Evolutionary conservation across 2,888 invertebrate species (phyloP), one percentile per base, ranked within the genome.

Genomic region (Pseudococcus viburni): DNA sequence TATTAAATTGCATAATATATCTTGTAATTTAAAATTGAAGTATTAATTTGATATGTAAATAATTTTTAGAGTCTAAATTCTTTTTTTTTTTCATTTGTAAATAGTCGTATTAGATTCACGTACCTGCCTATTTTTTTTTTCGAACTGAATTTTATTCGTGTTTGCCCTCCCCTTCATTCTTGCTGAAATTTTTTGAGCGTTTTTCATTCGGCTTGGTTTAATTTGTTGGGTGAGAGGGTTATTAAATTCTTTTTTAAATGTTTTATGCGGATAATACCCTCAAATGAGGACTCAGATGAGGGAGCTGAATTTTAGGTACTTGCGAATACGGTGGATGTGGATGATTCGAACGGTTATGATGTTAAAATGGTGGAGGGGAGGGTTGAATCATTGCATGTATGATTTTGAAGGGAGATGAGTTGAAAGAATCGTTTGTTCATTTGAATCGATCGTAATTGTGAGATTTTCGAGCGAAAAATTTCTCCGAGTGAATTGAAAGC

Each of bases 31-130:
- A 55, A 55, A 55, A n/a, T n/a, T 55, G 55, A 55, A 55, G n/a
- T n/a, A n/a, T 55, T n/a, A 17, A 55, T 55, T 46, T 55, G 55
- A 55, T 55, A 68, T 68, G 68, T 68, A 68, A 68, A 68, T 68
- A 68, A 68, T 68, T 55, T n/a, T 55, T 55, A 55, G 68, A 68
- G 12, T n/a, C 5, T 55, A 15, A n/a, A 12, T 51, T 46, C 7
- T 46, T 51, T 51, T 17, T 55, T 55, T n/a, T 26, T 68, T 68
- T 68, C 26, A 26, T 68, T 68, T 68, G 68, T 68, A 68, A 68
- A 68, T 68, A 68, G 68, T 26, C 68, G 26, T 26, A 11, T 9
- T 68, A 68, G 26, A 68, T 68, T 68, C 68, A 68, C 68, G 68
- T 68, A 68, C 26, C 11, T 26, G 22, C 26, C 22, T 55, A 55